phyloP scores from a whole-genome alignment of 2,113 vertebrate species.

The Pangasianodon hypophthalmus region DNA sequence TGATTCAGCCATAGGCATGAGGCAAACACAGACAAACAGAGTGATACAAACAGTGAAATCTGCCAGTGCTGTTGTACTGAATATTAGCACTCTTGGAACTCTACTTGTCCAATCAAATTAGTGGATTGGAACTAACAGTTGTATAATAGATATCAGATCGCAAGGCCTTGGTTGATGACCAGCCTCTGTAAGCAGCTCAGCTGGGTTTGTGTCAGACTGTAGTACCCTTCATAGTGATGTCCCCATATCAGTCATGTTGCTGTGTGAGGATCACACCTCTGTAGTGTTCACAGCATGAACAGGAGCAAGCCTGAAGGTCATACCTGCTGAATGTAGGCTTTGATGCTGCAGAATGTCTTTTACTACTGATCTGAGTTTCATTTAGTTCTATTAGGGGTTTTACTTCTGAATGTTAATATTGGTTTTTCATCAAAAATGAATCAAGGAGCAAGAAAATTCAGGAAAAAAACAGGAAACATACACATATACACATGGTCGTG shows the following conservation, averaged over 20 bases:
- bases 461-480: neutral
- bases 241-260: neutral
- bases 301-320: neutral
- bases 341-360: neutral
- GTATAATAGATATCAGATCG: neutral
- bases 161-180: neutral
- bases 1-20: neutral
- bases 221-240: neutral
- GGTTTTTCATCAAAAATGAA: neutral
- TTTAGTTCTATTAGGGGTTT: too few relatives aligned
- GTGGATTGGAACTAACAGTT: neutral
- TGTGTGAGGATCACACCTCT: neutral
- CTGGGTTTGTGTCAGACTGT: neutral
- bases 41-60: neutral
- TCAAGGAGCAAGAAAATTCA: neutral
- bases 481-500: neutral
- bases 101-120: neutral
- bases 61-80: neutral
- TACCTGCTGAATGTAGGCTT: neutral
- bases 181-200: neutral
- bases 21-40: neutral
- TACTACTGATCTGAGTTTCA: neutral
- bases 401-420: neutral
- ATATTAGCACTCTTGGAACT: neutral
- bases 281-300: neutral